Evolutionary conservation across 2,888 invertebrate genomes (phyloP).

Genomic region (Epistrophe eligans): DNA sequence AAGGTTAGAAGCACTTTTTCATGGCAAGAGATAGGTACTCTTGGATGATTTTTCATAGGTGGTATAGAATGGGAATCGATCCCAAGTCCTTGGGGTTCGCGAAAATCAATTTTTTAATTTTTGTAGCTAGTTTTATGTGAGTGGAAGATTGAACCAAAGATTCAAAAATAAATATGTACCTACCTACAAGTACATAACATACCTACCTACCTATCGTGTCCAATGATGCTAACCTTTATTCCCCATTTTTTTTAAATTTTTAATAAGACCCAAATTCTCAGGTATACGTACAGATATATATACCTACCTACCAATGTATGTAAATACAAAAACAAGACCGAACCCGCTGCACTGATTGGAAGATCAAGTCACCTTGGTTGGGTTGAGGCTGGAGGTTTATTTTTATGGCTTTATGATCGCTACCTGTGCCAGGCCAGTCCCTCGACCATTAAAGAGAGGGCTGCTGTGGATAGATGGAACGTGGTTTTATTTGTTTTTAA

Average conservation of each 20-base stretch:
- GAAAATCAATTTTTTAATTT: too few relatives aligned
- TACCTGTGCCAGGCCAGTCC: conserved; percentile 45
- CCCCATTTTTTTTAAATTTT: conserved; percentile 51
- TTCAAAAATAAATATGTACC: too few relatives aligned
- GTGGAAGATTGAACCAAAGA: too few relatives aligned
- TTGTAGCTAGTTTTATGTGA: too few relatives aligned
- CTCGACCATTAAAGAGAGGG: conserved; percentile 55
- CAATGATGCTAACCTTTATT: conserved; percentile 40
- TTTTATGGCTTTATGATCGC: conserved; percentile 63
- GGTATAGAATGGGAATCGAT: too few relatives aligned
- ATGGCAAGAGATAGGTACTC: too few relatives aligned
- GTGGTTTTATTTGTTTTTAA: not conserved
- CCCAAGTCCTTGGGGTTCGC: too few relatives aligned
- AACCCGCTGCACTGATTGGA: conserved; percentile 65
- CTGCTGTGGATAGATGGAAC: not conserved
- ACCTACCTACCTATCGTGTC: conserved; percentile 5
- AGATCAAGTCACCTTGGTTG: conserved; percentile 55
- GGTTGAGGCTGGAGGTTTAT: conserved; percentile 63
- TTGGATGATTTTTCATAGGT: too few relatives aligned
- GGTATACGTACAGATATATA: conserved; percentile 6
- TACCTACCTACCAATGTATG: not conserved
- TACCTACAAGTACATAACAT: too few relatives aligned
- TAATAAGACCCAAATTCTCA: conserved; percentile 36
- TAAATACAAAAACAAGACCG: not conserved
- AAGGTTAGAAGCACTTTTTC: too few relatives aligned